phyloP scores from a whole-genome alignment of 2,797 vertebrate species.

The Pseudocheirus occidentalis region DNA sequence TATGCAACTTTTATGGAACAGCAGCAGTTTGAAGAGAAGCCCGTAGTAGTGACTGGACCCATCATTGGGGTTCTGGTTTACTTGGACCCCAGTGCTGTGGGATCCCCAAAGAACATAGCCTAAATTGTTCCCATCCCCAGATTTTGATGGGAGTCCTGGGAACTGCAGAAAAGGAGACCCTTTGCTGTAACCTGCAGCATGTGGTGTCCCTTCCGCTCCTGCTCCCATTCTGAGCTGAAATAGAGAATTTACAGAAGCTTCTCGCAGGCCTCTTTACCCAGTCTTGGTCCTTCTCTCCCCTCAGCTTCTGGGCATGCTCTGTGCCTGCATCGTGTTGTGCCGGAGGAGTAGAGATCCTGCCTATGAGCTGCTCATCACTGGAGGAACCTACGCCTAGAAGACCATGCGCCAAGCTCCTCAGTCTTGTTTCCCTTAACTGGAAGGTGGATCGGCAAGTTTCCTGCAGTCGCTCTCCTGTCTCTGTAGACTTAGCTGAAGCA shows the following conservation, averaged over 20 bases:
- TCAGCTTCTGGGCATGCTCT: constrained; percentile 97
- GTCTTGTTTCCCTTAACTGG: constrained; percentile 76
- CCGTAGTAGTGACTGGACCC: background rate
- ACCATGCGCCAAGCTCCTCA: constrained; percentile 54
- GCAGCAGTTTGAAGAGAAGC: background rate
- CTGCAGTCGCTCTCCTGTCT: constrained; percentile 84
- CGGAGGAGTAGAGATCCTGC: constrained; percentile 92
- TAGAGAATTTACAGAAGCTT: background rate
- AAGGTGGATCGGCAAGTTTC: constrained; percentile 83
- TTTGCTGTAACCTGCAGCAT: background rate
- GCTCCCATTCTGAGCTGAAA: background rate
- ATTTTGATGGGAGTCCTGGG: background rate
- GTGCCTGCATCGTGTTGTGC: constrained; percentile 93
- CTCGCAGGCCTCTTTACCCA: background rate
- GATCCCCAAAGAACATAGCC: background rate
- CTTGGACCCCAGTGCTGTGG: background rate
- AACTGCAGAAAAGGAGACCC: background rate
- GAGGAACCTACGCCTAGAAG: constrained; percentile 91
- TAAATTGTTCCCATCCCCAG: background rate
- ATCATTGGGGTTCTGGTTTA: background rate
- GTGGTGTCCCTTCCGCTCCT: background rate
- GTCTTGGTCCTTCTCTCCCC: constrained; percentile 55
- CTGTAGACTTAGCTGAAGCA: constrained; percentile 84
- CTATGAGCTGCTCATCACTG: constrained; percentile 95
- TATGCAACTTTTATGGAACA: background rate